phyloP scores from a whole-genome alignment of 2,888 invertebrate species.

The Xanthia togata region DNA sequence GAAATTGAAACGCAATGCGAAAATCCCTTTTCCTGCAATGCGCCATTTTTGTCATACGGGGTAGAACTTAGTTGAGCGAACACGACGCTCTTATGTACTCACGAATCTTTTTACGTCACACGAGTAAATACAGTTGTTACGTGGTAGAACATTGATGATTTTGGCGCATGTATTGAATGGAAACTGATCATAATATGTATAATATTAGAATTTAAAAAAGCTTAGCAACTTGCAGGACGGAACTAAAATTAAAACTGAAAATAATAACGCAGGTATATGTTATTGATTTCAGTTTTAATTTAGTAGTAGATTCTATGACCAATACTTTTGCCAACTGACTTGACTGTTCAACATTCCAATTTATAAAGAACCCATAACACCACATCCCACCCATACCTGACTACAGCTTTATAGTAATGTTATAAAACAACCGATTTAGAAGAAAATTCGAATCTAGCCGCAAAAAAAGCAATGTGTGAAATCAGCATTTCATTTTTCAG shows the following conservation, averaged over 20 bases:
- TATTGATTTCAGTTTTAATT: too few species aligned
- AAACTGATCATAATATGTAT: background rate
- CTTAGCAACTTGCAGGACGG: background rate
- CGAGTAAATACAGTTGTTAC: background rate
- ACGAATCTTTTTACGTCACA: conserved; percentile 5
- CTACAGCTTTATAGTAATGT: background rate
- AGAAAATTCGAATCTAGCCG: background rate
- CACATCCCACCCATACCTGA: too few species aligned
- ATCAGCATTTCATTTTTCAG: background rate
- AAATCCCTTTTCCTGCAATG: conserved; percentile 56
- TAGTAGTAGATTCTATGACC: background rate
- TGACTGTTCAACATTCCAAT: background rate
- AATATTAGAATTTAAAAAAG: background rate
- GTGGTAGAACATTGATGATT: background rate
- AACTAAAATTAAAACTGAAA: background rate
- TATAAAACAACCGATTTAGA: background rate
- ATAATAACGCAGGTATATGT: too few species aligned
- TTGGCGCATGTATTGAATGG: background rate
- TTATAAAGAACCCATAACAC: background rate
- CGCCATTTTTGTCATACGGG: conserved; percentile 60
- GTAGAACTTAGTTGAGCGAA: conserved; percentile 15
- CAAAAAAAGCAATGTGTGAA: background rate
- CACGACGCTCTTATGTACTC: conserved; percentile 9
- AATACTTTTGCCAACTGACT: background rate
- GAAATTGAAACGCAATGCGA: conserved; percentile 50